phyloP scores from a whole-genome alignment of 2,797 vertebrate genomes.

The Esox lucius region DNA sequence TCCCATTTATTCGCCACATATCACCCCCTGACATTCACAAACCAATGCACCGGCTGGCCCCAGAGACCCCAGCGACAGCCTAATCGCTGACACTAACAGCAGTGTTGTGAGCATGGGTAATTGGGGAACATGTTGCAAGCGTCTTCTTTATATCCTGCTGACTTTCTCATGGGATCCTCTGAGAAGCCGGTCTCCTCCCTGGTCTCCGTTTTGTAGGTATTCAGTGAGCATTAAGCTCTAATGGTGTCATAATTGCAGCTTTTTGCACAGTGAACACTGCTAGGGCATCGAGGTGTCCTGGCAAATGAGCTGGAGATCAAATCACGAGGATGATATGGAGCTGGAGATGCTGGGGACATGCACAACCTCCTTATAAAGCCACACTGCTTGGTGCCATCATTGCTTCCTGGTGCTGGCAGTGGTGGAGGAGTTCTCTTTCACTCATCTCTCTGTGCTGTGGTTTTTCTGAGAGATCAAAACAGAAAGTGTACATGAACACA shows the following conservation, averaged over 20 bases:
- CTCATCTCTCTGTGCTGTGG: neutral
- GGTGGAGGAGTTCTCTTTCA: neutral
- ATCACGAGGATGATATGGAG: slow-evolving; percentile 41
- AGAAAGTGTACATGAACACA: slow-evolving; percentile 22
- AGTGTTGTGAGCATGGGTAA: slow-evolving; percentile 69
- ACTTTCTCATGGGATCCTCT: neutral
- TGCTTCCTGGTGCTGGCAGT: neutral
- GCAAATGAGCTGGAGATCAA: slow-evolving; percentile 65
- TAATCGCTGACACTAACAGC: slow-evolving; percentile 59
- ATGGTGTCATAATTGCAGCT: slow-evolving; percentile 70
- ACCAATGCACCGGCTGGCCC: slow-evolving; percentile 55
- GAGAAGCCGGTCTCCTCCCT: neutral
- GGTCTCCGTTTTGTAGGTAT: neutral
- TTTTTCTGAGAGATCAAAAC: slow-evolving; percentile 11
- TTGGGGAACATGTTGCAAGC: slow-evolving; percentile 57
- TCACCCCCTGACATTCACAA: slow-evolving; percentile 53
- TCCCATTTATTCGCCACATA: slow-evolving; percentile 33
- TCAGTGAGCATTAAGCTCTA: slow-evolving; percentile 61
- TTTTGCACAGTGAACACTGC: slow-evolving; percentile 47
- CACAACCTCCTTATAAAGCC: slow-evolving; percentile 42
- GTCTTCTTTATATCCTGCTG: slow-evolving; percentile 35
- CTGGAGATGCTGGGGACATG: slow-evolving; percentile 21
- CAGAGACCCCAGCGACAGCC: slow-evolving; percentile 47
- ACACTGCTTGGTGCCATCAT: neutral
- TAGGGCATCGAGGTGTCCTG: slow-evolving; percentile 45